Percentiles rank a stretch among this genome's conserved stretches.
Conservation (phyloP, 2,888 invertebrate species). For the Allygus modestus region DNA sequence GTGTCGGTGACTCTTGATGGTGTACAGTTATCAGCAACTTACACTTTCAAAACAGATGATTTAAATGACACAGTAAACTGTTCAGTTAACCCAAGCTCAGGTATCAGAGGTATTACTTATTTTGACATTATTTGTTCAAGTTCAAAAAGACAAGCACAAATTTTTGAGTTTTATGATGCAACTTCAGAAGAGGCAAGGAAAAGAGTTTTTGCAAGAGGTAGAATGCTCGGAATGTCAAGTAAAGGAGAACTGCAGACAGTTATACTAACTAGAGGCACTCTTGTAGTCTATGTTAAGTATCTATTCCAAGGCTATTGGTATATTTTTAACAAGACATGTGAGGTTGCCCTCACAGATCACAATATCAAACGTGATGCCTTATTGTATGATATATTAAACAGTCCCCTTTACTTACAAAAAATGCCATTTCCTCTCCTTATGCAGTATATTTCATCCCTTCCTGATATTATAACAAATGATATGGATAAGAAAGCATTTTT, state of each 20-base stretch:
- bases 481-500: neutral
- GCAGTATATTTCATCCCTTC: neutral
- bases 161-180: slow-evolving; percentile 7
- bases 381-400: neutral
- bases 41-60: neutral
- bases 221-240: neutral
- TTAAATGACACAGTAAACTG: neutral
- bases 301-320: no score
- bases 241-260: neutral
- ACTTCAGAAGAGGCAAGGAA: neutral
- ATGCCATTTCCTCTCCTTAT: neutral
- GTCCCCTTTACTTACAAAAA: neutral
- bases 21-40: neutral
- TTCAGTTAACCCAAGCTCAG: neutral
- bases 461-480: slow-evolving; percentile 6
- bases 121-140: neutral
- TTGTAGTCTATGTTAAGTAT: neutral
- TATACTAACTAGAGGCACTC: neutral
- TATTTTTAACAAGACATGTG: neutral
- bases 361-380: neutral
- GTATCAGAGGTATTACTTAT: neutral
- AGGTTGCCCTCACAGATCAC: neutral
- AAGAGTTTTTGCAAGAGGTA: neutral
- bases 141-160: neutral
- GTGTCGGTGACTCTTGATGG: neutral